Base-by-base conservation (phyloP, 2,113 vertebrate genomes). In the Aleadryas rufinucha region DNA sequence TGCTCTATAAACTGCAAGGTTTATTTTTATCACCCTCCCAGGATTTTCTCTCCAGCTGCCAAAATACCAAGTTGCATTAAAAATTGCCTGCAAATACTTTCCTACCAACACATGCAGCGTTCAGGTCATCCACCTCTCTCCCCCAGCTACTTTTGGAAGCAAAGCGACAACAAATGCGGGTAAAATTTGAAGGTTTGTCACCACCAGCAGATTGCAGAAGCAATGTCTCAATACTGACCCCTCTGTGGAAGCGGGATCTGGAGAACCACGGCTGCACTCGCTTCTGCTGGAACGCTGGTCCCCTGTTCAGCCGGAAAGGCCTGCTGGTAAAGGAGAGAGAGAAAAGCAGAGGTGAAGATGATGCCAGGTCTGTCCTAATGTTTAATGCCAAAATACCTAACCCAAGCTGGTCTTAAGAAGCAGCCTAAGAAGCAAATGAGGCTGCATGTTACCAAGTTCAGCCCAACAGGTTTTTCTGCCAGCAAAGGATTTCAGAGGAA, bases 231-330 rank as follows among this genome's bases (percentile, higher is more conserved):
- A 66, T 42, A 97, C 97, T 97, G 81, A 98, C 98, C 83, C 45
- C 79, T 97, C 63, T 89, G 87, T 96, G 97, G 45, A 95, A 92
- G 30, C 20, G 93, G 41, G 84, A 53, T 89, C 83, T 79, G 61
- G 91, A 71, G 82, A 88, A 83, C 75, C 85, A 90, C 39, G 81
- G 92, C 24, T 80, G 74, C 47, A 50, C 37, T 28, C 50, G 65
- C 50, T 72, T 96, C 86, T 97, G 93, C 80, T 95, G 90, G 90
- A 97, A 97, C 7, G 39, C 78, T 52, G 80, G 77, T 56, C 85
- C 76, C 65, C 93, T 92, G 83, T 96, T 87, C 53, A 93, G 60
- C 49, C 21, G 18, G 94, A 96, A 94, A 74, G 88, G 79, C 78
- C 96, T 97, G 75, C 14, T 41, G 64, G 39, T 17, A 69, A 63